Conservation (phyloP, 2,888 invertebrate species). For the Melangyna quadrimaculata region DNA sequence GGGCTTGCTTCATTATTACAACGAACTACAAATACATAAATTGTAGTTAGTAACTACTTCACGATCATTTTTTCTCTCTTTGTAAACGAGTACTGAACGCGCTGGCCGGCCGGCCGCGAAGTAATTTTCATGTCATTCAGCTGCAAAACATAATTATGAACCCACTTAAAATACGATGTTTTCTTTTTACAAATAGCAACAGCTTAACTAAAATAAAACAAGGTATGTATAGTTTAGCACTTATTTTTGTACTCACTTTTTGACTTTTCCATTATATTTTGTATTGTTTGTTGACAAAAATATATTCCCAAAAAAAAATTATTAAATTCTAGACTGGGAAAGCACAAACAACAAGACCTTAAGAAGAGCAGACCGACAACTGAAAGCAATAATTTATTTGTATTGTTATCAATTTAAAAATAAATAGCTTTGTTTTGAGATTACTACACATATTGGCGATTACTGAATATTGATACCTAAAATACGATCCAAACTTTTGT, state of each 20-base stretch:
- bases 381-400: not conserved
- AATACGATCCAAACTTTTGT: not conserved
- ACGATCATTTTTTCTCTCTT: no score
- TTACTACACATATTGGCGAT: not conserved
- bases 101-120: no score
- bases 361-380: not conserved
- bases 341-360: not conserved
- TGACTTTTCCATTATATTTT: constrained; percentile 35
- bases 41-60: no score
- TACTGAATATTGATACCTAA: not conserved
- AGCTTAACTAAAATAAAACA: no score
- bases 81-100: no score
- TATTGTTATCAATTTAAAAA: not conserved
- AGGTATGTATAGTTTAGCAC: no score
- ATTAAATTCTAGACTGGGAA: not conserved
- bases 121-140: no score
- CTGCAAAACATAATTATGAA: no score
- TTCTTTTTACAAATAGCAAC: no score
- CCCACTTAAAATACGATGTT: no score
- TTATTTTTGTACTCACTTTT: constrained; percentile 49
- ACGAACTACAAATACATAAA: no score
- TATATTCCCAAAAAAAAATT: not conserved
- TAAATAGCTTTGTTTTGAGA: not conserved
- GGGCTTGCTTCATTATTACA: no score
- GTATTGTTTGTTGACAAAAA: not conserved